Conservation (phyloP, 2,888 invertebrate genomes). For the Aspidiotus destructor region DNA sequence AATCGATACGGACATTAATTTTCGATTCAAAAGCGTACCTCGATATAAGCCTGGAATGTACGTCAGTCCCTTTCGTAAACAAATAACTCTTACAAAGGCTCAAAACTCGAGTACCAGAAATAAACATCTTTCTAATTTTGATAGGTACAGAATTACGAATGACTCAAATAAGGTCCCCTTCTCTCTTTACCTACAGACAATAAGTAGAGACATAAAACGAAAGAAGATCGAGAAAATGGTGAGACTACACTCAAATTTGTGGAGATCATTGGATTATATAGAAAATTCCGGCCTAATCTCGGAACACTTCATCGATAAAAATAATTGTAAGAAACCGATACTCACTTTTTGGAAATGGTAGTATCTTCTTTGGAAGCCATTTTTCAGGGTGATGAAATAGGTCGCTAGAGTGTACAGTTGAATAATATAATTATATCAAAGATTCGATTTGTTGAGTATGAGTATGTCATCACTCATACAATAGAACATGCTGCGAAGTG, state of each 20-base stretch:
- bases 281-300: not conserved
- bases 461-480: too few species aligned
- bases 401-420: too few species aligned
- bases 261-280: not conserved
- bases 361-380: conserved; percentile 22
- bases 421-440: too few species aligned
- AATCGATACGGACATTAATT: not conserved
- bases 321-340: not conserved
- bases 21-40: not conserved
- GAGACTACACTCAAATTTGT: too few species aligned
- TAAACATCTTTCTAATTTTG: not conserved
- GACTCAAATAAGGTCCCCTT: too few species aligned
- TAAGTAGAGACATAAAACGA: too few species aligned
- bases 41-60: conserved; percentile 2
- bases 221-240: too few species aligned
- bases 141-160: not conserved
- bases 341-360: conserved; percentile 21
- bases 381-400: not conserved
- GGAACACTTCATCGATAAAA: not conserved
- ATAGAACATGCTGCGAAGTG: too few species aligned
- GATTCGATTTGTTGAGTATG: too few species aligned
- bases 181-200: too few species aligned
- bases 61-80: not conserved
- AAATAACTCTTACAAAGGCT: not conserved
- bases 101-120: not conserved